Conservation (phyloP, 2,888 invertebrate genomes). For the Nomada fabriciana region DNA sequence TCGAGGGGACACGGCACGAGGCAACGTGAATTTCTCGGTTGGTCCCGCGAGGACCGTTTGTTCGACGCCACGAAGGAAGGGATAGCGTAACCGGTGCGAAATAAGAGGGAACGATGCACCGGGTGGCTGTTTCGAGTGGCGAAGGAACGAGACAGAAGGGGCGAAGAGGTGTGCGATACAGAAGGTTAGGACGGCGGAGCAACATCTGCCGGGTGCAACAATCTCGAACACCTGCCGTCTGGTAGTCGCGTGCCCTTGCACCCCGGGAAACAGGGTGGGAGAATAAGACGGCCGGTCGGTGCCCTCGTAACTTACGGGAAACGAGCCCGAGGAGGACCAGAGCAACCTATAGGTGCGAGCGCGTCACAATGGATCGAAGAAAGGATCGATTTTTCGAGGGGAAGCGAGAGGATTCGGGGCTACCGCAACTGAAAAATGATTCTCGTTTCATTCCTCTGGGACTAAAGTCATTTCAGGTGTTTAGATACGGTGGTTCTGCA, state of each 20-base stretch:
- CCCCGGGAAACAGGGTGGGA: constrained; percentile 71
- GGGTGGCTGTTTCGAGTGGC: constrained; percentile 53
- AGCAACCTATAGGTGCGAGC: background rate
- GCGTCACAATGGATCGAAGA: constrained; percentile 11
- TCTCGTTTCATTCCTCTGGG: background rate
- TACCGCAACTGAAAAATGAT: background rate
- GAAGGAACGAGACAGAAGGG: constrained; percentile 42
- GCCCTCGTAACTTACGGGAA: constrained; percentile 66
- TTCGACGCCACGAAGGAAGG: constrained; percentile 29
- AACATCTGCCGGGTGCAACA: constrained; percentile 83
- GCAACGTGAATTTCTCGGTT: constrained; percentile 36
- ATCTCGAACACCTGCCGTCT: constrained; percentile 83
- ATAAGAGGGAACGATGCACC: constrained; percentile 48
- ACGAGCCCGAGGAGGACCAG: constrained; percentile 14
- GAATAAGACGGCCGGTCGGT: constrained; percentile 71
- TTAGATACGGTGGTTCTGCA: background rate
- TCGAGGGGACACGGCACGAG: constrained; percentile 27
- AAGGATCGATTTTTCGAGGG: constrained; percentile 23
- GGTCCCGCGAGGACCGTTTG: constrained; percentile 47
- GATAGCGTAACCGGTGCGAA: constrained; percentile 14
- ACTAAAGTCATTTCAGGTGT: background rate
- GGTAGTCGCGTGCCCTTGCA: constrained; percentile 82
- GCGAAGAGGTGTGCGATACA: constrained; percentile 46
- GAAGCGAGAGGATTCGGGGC: background rate
- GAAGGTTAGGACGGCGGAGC: constrained; percentile 71